These are phyloP conservation scores for Crotalus horridus DNA, from an alignment of 2,113 vertebrate species.

Conservation along the genomic window DNA sequence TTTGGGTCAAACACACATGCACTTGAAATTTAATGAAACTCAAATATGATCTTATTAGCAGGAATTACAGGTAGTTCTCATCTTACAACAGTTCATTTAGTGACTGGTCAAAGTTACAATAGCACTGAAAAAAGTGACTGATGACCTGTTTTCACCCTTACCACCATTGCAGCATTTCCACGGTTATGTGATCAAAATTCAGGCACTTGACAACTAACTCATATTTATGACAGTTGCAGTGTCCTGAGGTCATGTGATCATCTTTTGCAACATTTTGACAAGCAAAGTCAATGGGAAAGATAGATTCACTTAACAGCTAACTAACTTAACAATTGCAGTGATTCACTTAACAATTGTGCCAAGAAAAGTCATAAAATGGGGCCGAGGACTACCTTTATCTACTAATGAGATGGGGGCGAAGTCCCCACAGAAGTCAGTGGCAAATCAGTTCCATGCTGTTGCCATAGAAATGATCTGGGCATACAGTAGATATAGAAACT, in stretches of 20 bases:
- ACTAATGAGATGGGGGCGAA: background rate
- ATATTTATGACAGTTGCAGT: background rate
- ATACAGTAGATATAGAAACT: background rate
- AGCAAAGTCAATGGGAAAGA: background rate
- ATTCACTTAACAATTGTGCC: too few species aligned
- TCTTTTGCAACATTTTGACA: background rate
- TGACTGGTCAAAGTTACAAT: background rate
- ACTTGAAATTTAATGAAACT: background rate
- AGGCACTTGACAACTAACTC: background rate
- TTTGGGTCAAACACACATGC: background rate
- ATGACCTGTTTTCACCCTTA: background rate
- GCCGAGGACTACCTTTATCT: background rate
- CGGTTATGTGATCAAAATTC: background rate
- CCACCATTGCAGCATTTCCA: background rate
- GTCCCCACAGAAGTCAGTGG: background rate
- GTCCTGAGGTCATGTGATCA: background rate
- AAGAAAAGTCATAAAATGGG: background rate
- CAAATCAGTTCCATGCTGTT: background rate
- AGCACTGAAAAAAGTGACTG: background rate
- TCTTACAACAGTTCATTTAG: background rate
- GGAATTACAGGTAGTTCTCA: background rate
- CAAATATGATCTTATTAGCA: background rate
- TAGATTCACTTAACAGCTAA: background rate
- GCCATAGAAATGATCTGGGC: background rate
- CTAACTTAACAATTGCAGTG: too few species aligned